Evolutionary conservation across 2,113 vertebrate genomes (phyloP).

Genomic region (Psephotus haematonotus): DNA sequence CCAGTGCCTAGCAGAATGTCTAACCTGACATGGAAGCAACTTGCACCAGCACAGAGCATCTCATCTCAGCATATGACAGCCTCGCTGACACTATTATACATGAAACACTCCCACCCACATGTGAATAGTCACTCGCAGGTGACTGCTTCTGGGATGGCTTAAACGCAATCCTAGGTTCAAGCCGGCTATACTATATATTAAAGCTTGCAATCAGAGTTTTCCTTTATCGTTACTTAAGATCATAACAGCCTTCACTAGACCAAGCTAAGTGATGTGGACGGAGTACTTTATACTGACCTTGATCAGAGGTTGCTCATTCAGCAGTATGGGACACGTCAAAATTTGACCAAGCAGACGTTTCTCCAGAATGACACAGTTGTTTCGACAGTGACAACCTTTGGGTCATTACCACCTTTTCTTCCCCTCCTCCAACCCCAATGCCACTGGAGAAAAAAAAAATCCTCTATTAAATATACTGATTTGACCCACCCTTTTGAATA

Average conservation of each 20-base stretch:
- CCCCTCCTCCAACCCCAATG: background rate
- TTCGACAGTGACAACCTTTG: background rate
- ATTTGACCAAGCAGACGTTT: background rate
- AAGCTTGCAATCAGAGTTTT: background rate
- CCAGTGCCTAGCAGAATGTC: background rate
- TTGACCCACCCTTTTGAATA: slow-evolving; percentile 13
- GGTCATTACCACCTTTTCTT: background rate
- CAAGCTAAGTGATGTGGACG: background rate
- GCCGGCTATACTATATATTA: background rate
- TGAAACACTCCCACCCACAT: background rate
- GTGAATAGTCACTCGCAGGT: background rate
- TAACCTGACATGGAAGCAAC: background rate
- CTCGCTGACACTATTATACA: rapidly evolving
- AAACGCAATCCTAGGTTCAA: background rate
- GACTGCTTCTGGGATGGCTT: background rate
- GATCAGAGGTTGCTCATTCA: background rate
- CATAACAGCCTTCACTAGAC: background rate
- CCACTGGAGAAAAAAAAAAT: background rate
- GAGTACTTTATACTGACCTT: background rate
- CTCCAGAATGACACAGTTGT: background rate
- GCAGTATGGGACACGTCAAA: background rate
- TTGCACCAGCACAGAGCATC: background rate
- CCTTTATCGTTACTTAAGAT: background rate
- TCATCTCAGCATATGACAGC: background rate
- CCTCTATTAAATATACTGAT: background rate